A percentile compares a stretch with the other conserved stretches of the same genome.
Conservation (phyloP, 2,113 vertebrate genomes). For the Phoenicopterus ruber region DNA sequence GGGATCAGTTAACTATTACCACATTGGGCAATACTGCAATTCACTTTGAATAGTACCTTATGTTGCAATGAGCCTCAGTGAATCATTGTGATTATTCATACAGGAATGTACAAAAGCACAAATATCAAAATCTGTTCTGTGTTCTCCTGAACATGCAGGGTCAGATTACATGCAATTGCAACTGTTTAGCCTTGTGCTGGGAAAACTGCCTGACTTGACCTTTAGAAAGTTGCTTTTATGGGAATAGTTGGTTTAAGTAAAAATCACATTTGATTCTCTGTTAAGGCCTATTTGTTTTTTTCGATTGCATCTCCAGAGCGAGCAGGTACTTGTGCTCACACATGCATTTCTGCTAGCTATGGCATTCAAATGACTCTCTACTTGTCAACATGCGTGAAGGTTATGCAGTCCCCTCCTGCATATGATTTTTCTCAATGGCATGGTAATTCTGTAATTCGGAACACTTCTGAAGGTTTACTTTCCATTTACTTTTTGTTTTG, state of each 20-base stretch:
- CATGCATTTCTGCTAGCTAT: background rate
- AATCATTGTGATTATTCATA: slow-evolving; percentile 47
- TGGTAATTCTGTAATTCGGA: background rate
- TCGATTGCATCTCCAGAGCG: background rate
- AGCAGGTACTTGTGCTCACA: background rate
- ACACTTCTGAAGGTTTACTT: background rate
- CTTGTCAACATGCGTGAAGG: background rate
- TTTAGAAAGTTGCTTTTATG: background rate
- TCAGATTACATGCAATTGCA: background rate
- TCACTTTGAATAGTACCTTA: slow-evolving; percentile 16
- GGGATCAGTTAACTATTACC: background rate
- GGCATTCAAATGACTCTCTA: background rate
- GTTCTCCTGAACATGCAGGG: background rate
- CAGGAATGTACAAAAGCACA: slow-evolving; percentile 22
- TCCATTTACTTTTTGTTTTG: slow-evolving; percentile 12
- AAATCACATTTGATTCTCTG: background rate
- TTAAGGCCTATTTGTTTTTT: background rate
- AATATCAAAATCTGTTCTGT: slow-evolving; percentile 38
- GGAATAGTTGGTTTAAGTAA: background rate
- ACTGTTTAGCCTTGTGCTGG: background rate
- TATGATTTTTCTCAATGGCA: background rate
- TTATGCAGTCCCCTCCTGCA: background rate
- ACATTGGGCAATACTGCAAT: slow-evolving; percentile 26
- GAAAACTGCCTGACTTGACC: background rate
- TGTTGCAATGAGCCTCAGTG: slow-evolving; percentile 24